phyloP scores from a whole-genome alignment of 23 tunicate species.

The Pegea sp. region DNA sequence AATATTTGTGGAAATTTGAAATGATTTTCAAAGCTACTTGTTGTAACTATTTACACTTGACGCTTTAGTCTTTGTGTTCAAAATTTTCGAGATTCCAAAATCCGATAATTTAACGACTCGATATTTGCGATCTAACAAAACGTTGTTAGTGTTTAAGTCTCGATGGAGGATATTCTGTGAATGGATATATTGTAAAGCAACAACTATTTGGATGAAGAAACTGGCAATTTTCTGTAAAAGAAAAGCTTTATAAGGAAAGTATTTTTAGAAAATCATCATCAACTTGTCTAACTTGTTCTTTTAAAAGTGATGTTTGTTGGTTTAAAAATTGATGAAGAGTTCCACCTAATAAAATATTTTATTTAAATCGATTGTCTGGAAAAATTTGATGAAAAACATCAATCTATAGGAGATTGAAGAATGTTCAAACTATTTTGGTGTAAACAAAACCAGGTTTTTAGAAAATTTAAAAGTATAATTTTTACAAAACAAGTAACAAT shows the following conservation, averaged over 20 bases:
- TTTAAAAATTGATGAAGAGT: constrained; percentile 61
- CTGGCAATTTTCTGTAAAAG: constrained; percentile 34
- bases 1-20: no score
- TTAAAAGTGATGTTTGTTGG: constrained; percentile 24
- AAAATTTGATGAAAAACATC: no score
- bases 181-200: constrained; percentile 76
- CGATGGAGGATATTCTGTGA: constrained; percentile 80
- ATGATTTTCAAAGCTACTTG: no score
- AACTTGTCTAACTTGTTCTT: constrained; percentile 23
- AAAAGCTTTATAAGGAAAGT: not conserved
- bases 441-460: no score
- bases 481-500: not conserved
- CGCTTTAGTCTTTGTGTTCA: constrained; percentile 87
- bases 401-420: no score
- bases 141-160: constrained; percentile 82
- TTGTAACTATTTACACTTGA: constrained; percentile 22
- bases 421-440: no score
- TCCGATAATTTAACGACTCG: constrained; percentile 77
- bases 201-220: constrained; percentile 62
- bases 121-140: constrained; percentile 61
- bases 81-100: constrained; percentile 93
- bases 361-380: no score
- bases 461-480: no score
- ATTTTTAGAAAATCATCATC: not conserved
- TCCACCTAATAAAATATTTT: constrained; percentile 33